Conservation (phyloP, 2,113 vertebrate species). For the Microcebus lehilahytsara region DNA sequence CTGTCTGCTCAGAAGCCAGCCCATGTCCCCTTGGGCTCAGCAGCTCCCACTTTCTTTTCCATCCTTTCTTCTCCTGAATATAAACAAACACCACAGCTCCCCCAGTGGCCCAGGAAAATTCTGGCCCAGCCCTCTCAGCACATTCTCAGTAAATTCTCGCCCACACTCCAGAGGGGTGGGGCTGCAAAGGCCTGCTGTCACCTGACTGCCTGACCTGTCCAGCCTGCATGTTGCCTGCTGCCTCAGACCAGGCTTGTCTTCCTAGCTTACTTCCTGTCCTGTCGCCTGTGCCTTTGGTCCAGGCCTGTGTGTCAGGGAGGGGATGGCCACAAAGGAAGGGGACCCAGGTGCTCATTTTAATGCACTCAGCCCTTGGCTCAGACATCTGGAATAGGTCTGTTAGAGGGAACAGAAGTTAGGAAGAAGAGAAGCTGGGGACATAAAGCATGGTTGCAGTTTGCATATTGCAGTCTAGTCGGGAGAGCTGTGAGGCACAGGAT, state of each 20-base stretch:
- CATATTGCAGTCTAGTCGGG: neutral
- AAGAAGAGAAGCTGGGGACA: neutral
- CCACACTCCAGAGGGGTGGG: neutral
- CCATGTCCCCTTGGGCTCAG: neutral
- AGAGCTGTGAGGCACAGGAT: neutral
- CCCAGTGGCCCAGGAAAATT: slow-evolving; percentile 16
- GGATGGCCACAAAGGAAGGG: neutral
- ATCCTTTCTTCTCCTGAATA: neutral
- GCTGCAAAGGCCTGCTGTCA: neutral
- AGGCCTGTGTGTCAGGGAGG: neutral
- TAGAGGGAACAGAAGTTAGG: neutral
- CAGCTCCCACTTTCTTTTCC: neutral
- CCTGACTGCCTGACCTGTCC: neutral
- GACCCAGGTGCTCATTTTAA: neutral
- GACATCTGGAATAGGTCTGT: neutral
- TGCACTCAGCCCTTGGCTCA: neutral
- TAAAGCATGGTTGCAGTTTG: neutral
- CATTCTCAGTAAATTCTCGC: neutral
- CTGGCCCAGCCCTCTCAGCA: neutral
- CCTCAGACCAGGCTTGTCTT: neutral
- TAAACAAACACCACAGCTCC: slow-evolving; percentile 48
- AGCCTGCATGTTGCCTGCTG: neutral
- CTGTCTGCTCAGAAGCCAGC: neutral
- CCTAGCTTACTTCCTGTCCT: neutral
- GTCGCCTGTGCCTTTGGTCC: neutral